These are phyloP conservation scores for Asarcornis scutulata DNA, from an alignment of 2,113 vertebrate species.

Conservation along the genomic window DNA sequence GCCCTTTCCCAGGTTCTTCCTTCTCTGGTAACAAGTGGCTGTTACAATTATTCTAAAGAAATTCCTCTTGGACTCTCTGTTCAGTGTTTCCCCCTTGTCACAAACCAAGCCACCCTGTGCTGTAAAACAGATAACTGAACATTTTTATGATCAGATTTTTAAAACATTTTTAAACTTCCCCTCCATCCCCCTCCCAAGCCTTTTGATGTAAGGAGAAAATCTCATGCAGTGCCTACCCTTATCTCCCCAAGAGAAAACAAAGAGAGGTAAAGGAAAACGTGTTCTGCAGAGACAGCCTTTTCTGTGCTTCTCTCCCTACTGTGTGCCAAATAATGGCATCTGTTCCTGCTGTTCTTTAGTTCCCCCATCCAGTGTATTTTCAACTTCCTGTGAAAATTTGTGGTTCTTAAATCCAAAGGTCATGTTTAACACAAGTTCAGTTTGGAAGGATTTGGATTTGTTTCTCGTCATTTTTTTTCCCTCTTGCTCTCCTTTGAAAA, in stretches of 20 bases:
- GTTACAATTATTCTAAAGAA: conserved; percentile 2
- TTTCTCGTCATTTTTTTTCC: not conserved
- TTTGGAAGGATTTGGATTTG: conserved; percentile 10
- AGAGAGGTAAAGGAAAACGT: conserved; percentile 62
- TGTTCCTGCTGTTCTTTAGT: conserved; percentile 78
- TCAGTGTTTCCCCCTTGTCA: not conserved
- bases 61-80: not conserved
- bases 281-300: conserved; percentile 66
- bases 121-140: conserved; percentile 38
- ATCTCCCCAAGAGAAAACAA: conserved; percentile 69
- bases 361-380: conserved; percentile 63
- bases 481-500: not conserved
- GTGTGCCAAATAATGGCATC: conserved; percentile 76
- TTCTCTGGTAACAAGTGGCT: not conserved
- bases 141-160: conserved; percentile 35
- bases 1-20: not conserved
- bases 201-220: conserved; percentile 54
- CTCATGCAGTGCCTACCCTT: conserved; percentile 24
- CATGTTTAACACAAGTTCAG: conserved; percentile 34
- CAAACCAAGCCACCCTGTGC: not conserved
- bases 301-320: conserved; percentile 58
- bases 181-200: not conserved
- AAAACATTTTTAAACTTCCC: conserved; percentile 33
- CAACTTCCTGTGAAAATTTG: conserved; percentile 42
- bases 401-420: conserved; percentile 44